Percentiles rank a stretch among this genome's conserved stretches.
Conservation (phyloP, 37 sponge, comb jelly and placozoan genomes). For the Oscarella lobularis region DNA sequence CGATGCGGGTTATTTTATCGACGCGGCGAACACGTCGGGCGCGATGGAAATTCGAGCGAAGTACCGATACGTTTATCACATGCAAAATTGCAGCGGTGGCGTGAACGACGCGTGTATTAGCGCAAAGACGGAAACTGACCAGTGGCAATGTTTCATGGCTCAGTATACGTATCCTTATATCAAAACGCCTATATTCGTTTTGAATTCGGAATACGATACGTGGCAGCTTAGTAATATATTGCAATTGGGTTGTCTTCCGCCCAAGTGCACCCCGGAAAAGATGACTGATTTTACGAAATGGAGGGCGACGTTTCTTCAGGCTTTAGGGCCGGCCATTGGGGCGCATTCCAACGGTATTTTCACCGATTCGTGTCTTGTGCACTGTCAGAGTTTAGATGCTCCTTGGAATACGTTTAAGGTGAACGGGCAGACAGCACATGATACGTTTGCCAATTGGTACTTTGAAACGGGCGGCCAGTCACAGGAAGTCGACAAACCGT, state of each 20-base stretch:
- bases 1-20: constrained; percentile 55
- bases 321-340: constrained; percentile 15
- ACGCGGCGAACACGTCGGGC: constrained; percentile 10
- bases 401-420: constrained; percentile 36
- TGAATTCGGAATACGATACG: constrained; percentile 61
- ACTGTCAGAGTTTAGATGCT: constrained; percentile 57
- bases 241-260: constrained; percentile 34
- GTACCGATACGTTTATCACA: constrained; percentile 16
- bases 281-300: constrained; percentile 29
- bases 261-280: constrained; percentile 30
- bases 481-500: constrained; percentile 4
- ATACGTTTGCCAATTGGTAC: constrained; percentile 61
- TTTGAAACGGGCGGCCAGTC: constrained; percentile 1
- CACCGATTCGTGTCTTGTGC: constrained; percentile 49
- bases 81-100: constrained; percentile 54
- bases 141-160: constrained; percentile 65
- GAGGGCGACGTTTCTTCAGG: constrained; percentile 14
- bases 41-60: constrained; percentile 2
- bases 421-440: constrained; percentile 11
- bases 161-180: constrained; percentile 69
- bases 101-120: constrained; percentile 43
- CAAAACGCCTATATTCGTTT: constrained; percentile 43
- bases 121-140: constrained; percentile 10
- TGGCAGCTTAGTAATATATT: constrained; percentile 43
- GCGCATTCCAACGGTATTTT: constrained; percentile 39